Conservation (phyloP, 2,888 invertebrate genomes). For the Troides aeacus region DNA sequence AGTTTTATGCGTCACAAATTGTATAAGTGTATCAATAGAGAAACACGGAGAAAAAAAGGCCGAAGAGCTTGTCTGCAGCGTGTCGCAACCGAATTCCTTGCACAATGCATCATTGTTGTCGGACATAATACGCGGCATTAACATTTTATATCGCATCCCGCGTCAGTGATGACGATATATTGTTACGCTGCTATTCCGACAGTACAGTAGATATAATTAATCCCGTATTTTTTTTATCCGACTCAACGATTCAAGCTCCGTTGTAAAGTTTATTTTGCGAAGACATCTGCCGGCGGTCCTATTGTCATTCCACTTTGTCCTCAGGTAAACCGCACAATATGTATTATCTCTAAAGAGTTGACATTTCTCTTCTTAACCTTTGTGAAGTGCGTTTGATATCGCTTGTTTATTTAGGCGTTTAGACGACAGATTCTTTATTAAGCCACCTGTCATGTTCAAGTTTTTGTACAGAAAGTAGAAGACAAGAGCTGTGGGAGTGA, state of each 20-base stretch:
- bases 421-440: constrained; percentile 50
- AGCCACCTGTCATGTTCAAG: constrained; percentile 49
- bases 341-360: constrained; percentile 75
- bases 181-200: constrained; percentile 52
- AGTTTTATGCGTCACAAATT: constrained; percentile 42
- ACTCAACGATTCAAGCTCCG: constrained; percentile 63
- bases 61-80: constrained; percentile 57
- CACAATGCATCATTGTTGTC: constrained; percentile 75
- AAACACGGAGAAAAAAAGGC: constrained; percentile 56
- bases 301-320: constrained; percentile 64
- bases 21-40: constrained; percentile 50
- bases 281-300: constrained; percentile 70
- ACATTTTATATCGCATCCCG: constrained; percentile 74
- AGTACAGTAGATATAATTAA: constrained; percentile 42
- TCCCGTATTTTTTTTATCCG: constrained; percentile 54
- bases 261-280: constrained; percentile 75
- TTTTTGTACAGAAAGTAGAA: constrained; percentile 6
- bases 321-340: constrained; percentile 75
- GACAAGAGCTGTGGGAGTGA: neutral
- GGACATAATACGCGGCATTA: constrained; percentile 75
- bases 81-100: constrained; percentile 58
- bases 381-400: constrained; percentile 69
- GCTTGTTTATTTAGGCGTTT: constrained; percentile 66
- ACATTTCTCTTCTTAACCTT: constrained; percentile 69
- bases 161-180: constrained; percentile 78